Base-by-base conservation (phyloP, 2,797 vertebrate species). In the Urocyon cinereoargenteus region DNA sequence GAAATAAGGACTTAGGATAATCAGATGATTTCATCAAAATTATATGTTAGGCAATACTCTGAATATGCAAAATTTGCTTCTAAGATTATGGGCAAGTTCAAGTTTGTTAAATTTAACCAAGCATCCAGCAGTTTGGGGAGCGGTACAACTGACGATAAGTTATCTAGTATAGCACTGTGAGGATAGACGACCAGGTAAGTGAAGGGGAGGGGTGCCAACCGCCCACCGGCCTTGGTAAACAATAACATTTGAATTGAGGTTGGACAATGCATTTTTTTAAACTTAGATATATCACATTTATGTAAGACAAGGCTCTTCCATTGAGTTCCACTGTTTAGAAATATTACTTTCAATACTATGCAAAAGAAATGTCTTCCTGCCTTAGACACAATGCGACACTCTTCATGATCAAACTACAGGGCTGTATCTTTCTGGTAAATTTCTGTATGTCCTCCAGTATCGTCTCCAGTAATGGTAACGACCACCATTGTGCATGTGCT, bases 131-230 rank as follows among this genome's bases (percentile, higher is more conserved):
- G 8, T 19, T 31, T 93, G 55, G 6, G n/a, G 11, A 7, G 31
- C 40, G 7, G 24, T 45, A 70, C 22, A 13, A 36, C 0, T 49
- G 11, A 4, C 13, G 26, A 13, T 18, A 49, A 78, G 45, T n/a
- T 64, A 28, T 0, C 15, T 79, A 14, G 7, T 9, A 0, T 1
- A 22, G 16, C 3, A 66, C 24, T 28, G 49, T 34, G 26, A n/a
- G 0, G 10, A 51, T 64, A 79, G 53, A 53, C 6, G n/a, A 19
- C 21, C 34, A 45, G 40, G 6, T 6, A 16, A 45, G 40, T 3
- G 3, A 31, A 57, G 10, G 22, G 5, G 8, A 70, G 1, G 5
- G 62, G 57, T 45, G 12, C 40, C 18, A 2, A 24, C 59, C 8
- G n/a, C 28, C 21, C 61, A 26, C 13, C 78, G 45, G 10, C 40